phyloP scores from a whole-genome alignment of 1,140 invertebrate genomes.

The Calliphora vicina region DNA sequence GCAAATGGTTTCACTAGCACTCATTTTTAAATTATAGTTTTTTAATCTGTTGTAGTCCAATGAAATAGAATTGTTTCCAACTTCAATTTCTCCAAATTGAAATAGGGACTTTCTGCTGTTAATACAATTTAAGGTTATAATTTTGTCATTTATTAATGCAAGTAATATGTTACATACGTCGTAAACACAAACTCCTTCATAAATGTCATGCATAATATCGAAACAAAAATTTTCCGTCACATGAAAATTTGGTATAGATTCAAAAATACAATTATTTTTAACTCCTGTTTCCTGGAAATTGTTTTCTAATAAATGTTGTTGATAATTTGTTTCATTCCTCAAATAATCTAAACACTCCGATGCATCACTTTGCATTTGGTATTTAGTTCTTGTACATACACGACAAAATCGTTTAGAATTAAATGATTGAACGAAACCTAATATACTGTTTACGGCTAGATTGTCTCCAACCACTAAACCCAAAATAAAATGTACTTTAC shows the following conservation, averaged over 20 bases:
- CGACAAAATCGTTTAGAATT: conserved; percentile 51
- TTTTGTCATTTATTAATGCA: conserved; percentile 46
- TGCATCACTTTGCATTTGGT: conserved; percentile 36
- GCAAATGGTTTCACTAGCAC: conserved; percentile 22
- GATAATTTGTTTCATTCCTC: conserved; percentile 30
- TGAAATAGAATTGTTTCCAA: no score
- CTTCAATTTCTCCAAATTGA: conserved; percentile 44
- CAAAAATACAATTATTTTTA: conserved; percentile 56
- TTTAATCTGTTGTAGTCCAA: no score
- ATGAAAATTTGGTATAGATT: conserved; percentile 54
- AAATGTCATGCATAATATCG: conserved; percentile 62
- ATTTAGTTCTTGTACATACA: conserved; percentile 45
- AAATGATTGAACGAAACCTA: conserved; percentile 51
- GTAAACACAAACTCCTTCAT: conserved; percentile 59
- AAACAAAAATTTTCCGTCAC: conserved; percentile 55
- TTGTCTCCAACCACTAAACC: conserved; percentile 52
- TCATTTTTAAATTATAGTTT: no score
- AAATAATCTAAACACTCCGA: conserved; percentile 37
- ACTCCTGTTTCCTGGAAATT: conserved; percentile 47
- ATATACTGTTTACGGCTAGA: conserved; percentile 49
- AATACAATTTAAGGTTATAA: conserved; percentile 35
- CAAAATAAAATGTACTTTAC: conserved; percentile 47
- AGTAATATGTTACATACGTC: conserved; percentile 53
- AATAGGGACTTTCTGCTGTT: conserved; percentile 46
- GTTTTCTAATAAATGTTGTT: conserved; percentile 34